Conservation (phyloP, 2,113 vertebrate species). For the Isichthys henryi region DNA sequence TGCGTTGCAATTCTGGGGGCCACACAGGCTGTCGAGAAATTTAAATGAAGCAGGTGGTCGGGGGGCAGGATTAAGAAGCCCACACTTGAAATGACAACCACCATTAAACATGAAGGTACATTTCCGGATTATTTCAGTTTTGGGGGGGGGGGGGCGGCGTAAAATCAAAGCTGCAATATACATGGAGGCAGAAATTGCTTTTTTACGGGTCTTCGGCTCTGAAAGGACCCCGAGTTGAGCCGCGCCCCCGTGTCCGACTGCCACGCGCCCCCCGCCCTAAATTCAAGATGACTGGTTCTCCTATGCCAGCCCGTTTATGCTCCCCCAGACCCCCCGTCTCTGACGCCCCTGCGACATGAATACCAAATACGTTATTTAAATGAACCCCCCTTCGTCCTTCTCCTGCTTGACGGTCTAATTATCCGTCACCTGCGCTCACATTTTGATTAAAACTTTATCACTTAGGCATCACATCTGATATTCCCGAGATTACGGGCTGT, state of each 20-base stretch:
- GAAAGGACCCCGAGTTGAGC: background rate
- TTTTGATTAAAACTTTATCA: conserved; percentile 18
- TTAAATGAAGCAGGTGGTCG: background rate
- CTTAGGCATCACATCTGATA: background rate
- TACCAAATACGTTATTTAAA: conserved; percentile 1
- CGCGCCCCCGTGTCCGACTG: background rate
- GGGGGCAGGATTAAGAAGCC: background rate
- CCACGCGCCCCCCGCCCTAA: background rate
- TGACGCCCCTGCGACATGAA: background rate
- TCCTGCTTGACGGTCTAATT: background rate
- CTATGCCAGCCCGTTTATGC: background rate
- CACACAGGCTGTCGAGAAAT: background rate
- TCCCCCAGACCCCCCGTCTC: background rate
- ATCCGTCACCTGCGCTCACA: conserved; percentile 8
- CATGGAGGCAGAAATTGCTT: background rate
- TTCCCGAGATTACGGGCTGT: background rate
- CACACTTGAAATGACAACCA: background rate
- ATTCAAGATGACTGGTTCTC: background rate
- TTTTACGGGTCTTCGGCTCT: background rate
- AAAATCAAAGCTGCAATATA: background rate
- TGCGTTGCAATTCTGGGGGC: background rate
- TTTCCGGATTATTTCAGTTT: background rate
- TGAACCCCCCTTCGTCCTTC: background rate
- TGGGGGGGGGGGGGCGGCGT: background rate
- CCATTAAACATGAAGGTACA: background rate